Evolutionary conservation across 2,797 vertebrate species (phyloP).

Genomic region (Loriculus beryllinus): DNA sequence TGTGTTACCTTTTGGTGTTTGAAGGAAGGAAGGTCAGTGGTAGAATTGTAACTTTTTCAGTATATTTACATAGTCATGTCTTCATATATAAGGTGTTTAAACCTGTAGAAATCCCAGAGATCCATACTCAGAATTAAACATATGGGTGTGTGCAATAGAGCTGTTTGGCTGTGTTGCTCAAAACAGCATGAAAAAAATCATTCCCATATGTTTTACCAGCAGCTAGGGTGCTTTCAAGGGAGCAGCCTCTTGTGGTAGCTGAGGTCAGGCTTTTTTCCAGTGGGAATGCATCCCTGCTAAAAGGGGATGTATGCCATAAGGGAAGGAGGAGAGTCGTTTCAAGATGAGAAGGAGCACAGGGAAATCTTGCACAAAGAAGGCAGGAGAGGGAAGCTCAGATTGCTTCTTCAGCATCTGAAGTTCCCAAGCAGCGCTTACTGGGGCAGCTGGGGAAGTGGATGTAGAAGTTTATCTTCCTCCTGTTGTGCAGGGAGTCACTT

Average conservation of each 20-base stretch:
- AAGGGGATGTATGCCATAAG: not conserved
- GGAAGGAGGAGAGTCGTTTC: not conserved
- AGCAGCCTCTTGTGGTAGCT: not conserved
- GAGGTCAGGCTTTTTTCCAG: not conserved
- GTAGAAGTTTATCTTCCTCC: not conserved
- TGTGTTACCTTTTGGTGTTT: not conserved
- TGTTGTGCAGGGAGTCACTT: fast-evolving
- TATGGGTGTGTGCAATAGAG: not conserved
- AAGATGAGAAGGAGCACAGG: not conserved
- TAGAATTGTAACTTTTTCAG: not conserved
- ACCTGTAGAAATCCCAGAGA: not conserved
- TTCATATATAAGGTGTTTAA: not conserved
- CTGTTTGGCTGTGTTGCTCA: not conserved
- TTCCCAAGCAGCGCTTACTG: not conserved
- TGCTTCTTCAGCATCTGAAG: not conserved
- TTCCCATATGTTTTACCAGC: not conserved
- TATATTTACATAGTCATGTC: not conserved
- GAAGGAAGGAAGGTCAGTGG: not conserved
- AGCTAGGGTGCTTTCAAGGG: not conserved
- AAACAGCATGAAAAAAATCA: not conserved
- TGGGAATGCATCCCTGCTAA: not conserved
- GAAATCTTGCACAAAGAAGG: not conserved
- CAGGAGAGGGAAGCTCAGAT: not conserved
- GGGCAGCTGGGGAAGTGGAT: not conserved
- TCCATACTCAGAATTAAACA: not conserved